Percentiles rank a stretch among this genome's conserved stretches.
Evolutionary conservation across 2,888 invertebrate species (phyloP).

Genomic region (Gandaritis pyraliata): DNA sequence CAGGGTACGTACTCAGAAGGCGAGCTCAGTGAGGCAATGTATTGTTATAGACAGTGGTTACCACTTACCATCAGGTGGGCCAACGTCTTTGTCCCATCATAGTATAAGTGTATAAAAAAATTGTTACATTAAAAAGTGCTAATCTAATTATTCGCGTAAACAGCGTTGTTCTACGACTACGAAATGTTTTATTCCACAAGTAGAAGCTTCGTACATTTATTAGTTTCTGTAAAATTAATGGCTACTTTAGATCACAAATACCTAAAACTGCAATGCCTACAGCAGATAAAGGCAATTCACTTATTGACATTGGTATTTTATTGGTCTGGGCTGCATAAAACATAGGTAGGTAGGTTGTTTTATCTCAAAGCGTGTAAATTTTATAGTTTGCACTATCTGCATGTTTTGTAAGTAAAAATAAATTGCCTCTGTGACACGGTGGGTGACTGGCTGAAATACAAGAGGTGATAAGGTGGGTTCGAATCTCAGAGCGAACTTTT

Average conservation of each 20-base stretch:
- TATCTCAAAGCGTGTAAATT: neutral
- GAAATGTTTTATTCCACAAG: no score
- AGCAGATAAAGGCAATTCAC: neutral
- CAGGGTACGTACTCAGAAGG: no score
- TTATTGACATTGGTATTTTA: slow-evolving; percentile 5
- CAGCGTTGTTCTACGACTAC: no score
- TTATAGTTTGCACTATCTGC: neutral
- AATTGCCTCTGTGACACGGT: neutral
- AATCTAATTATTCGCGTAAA: no score
- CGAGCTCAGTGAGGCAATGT: no score
- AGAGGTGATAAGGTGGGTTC: neutral
- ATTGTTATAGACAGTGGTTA: no score
- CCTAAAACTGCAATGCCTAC: neutral
- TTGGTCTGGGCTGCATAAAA: slow-evolving; percentile 9
- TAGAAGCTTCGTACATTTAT: no score
- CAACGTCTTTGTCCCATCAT: no score
- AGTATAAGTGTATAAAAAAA: no score
- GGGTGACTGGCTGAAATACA: neutral
- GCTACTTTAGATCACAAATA: neutral
- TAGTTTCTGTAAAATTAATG: neutral
- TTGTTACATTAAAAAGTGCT: no score
- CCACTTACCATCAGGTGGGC: no score
- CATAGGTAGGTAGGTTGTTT: neutral
- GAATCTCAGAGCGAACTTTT: neutral
- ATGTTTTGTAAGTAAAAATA: slow-evolving; percentile 1